These are phyloP conservation scores for Mobula birostris DNA, from an alignment of 2,113 vertebrate species.

Conservation along the genomic window DNA sequence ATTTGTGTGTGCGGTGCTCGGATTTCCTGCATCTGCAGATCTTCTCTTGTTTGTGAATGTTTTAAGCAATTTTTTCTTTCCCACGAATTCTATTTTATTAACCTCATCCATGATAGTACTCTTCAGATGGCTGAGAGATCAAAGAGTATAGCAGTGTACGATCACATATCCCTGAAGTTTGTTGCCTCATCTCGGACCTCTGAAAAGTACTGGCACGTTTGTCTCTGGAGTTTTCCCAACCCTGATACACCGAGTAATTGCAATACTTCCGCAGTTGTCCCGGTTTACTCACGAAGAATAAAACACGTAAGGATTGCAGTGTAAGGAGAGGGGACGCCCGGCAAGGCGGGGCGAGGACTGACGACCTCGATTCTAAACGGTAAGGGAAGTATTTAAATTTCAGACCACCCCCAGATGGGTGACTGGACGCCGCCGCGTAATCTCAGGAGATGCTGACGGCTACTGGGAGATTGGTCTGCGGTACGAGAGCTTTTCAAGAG, in stretches of 20 bases:
- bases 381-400: background rate
- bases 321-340: too few relatives aligned
- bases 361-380: background rate
- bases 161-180: background rate
- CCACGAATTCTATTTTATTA: background rate
- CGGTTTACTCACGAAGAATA: background rate
- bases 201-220: background rate
- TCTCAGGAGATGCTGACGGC: background rate
- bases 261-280: background rate
- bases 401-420: background rate
- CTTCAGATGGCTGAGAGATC: background rate
- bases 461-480: too few relatives aligned
- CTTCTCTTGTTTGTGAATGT: too few relatives aligned
- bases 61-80: background rate
- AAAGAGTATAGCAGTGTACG: background rate
- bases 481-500: too few relatives aligned
- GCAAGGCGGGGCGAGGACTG: too few relatives aligned
- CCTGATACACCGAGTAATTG: background rate
- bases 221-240: background rate
- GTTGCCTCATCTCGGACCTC: background rate
- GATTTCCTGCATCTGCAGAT: too few relatives aligned
- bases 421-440: background rate
- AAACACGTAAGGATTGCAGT: too few relatives aligned
- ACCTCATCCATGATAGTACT: background rate
- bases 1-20: too few relatives aligned